phyloP scores from a whole-genome alignment of 2,888 invertebrate species.

The Stenichneumon culpator region DNA sequence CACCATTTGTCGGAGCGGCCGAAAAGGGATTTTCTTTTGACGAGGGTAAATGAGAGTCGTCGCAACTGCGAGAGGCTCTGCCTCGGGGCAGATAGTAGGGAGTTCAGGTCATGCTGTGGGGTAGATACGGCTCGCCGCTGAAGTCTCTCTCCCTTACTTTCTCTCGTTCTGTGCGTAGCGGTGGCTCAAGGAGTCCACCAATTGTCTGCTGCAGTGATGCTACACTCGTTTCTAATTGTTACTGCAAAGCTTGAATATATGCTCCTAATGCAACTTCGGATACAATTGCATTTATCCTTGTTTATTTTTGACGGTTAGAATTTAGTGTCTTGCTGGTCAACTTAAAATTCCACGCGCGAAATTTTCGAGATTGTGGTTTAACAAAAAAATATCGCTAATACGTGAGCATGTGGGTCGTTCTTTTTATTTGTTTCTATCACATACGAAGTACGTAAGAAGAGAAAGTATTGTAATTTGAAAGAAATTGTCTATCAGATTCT shows the following conservation, averaged over 20 bases:
- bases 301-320: not conserved
- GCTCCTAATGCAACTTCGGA: not conserved
- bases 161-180: not conserved
- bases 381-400: not conserved
- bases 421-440: too few relatives aligned
- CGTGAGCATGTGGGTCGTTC: not conserved
- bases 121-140: not conserved
- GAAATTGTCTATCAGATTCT: too few relatives aligned
- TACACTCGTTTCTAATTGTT: constrained; percentile 48
- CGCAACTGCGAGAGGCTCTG: not conserved
- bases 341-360: not conserved
- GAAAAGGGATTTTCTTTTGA: constrained; percentile 48
- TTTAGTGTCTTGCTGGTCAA: not conserved
- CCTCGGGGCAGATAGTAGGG: constrained; percentile 26
- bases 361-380: not conserved
- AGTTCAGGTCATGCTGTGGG: constrained; percentile 31
- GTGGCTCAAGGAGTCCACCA: constrained; percentile 3
- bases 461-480: too few relatives aligned
- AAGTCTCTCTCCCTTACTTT: not conserved
- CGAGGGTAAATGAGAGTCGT: constrained; percentile 57
- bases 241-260: constrained; percentile 42
- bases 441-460: too few relatives aligned
- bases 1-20: constrained; percentile 66
- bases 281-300: constrained; percentile 9
- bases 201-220: constrained; percentile 37